phyloP scores from a whole-genome alignment of 2,888 invertebrate genomes.

The Nephrotoma appendiculata region DNA sequence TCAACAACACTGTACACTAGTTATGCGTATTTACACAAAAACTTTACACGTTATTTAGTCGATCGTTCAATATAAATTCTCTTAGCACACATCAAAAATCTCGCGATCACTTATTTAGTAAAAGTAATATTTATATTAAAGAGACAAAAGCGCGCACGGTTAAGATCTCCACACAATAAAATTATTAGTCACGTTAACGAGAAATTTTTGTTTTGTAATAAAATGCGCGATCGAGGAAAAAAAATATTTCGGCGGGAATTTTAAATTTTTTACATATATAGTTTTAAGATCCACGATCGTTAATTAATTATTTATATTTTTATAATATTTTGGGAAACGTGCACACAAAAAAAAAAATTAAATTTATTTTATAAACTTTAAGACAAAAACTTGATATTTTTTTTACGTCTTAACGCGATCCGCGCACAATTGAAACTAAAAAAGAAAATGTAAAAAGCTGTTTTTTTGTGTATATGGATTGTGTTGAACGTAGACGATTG shows the following conservation, averaged over 20 bases:
- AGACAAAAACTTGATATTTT: not conserved
- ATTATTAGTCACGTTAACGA: not conserved
- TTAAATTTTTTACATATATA: not conserved
- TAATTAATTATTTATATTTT: not conserved
- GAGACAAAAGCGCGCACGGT: not conserved
- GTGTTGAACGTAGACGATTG: not conserved
- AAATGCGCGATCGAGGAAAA: not conserved
- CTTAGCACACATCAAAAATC: not conserved
- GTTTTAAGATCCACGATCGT: not conserved
- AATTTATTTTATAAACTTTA: not conserved
- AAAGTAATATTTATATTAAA: not conserved
- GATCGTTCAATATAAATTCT: not conserved
- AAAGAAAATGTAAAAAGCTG: not conserved
- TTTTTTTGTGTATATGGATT: not conserved
- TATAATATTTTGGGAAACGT: not conserved
- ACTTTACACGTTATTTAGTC: not conserved
- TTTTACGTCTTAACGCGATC: not conserved
- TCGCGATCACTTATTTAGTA: not conserved
- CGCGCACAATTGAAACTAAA: not conserved
- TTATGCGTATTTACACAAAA: not conserved
- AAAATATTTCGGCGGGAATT: not conserved
- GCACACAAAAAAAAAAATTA: not conserved
- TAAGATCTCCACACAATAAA: not conserved
- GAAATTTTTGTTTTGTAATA: not conserved
- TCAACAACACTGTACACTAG: not conserved